Percentiles rank a stretch among this genome's conserved stretches.
These are phyloP conservation scores for Thymelicus sylvestris DNA, from an alignment of 2,888 invertebrate species.

Conservation along the genomic window DNA sequence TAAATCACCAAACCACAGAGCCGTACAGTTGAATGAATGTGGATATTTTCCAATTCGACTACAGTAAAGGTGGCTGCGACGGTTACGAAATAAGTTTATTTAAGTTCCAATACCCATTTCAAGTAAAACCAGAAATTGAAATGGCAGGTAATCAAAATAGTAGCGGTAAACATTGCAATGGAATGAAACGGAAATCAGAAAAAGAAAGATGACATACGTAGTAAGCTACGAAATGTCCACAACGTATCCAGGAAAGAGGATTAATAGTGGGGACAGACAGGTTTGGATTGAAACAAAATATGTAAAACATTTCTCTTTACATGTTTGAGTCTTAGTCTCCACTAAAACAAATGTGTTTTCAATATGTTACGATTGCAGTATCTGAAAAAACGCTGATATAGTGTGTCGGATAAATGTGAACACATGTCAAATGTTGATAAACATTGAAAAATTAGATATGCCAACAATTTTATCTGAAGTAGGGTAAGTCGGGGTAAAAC, in stretches of 20 bases:
- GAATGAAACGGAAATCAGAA: slow-evolving; percentile 38
- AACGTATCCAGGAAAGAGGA: background rate
- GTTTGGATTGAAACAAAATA: too few relatives aligned
- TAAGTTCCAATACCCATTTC: slow-evolving; percentile 44
- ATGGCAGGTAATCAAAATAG: slow-evolving; percentile 46
- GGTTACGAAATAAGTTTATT: slow-evolving; percentile 37
- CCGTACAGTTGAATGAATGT: slow-evolving; percentile 33
- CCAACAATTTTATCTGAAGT: too few relatives aligned
- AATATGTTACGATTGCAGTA: too few relatives aligned
- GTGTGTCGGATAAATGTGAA: too few relatives aligned
- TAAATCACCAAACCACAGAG: slow-evolving; percentile 28
- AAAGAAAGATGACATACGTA: slow-evolving; percentile 32
- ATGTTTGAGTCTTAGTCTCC: too few relatives aligned
- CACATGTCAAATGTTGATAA: too few relatives aligned
- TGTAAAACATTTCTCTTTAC: too few relatives aligned
- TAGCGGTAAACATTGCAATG: slow-evolving; percentile 38
- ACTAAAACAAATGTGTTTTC: too few relatives aligned
- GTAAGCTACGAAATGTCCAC: slow-evolving; percentile 34
- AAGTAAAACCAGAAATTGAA: slow-evolving; percentile 44
- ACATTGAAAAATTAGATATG: too few relatives aligned
- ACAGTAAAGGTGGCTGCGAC: slow-evolving; percentile 24
- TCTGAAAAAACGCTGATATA: too few relatives aligned
- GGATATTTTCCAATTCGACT: slow-evolving; percentile 35
- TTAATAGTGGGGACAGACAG: background rate
- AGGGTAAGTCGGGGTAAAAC: too few relatives aligned